Evolutionary conservation across 1,140 invertebrate species (phyloP).

Genomic region (Microvelia longipes): DNA sequence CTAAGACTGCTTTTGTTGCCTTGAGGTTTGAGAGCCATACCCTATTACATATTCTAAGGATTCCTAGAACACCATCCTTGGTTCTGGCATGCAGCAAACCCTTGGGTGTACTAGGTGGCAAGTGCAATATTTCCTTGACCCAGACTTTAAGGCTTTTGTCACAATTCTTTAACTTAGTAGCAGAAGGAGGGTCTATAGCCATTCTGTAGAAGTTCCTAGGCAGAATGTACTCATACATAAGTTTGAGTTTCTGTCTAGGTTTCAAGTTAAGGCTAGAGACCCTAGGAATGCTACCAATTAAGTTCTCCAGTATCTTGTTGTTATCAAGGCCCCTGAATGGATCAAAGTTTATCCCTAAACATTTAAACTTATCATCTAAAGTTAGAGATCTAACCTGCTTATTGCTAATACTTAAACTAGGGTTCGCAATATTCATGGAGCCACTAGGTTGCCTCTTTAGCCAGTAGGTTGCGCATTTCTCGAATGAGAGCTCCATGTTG

Average conservation of each 20-base stretch:
- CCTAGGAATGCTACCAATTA: neutral
- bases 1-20: neutral
- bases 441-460: neutral
- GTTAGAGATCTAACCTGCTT: neutral
- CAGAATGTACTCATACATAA: neutral
- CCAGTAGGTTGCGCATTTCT: neutral
- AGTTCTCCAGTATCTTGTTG: neutral
- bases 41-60: neutral
- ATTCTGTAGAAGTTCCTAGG: neutral
- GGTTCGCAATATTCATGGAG: neutral
- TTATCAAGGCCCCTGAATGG: neutral
- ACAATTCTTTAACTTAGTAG: neutral
- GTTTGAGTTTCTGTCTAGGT: neutral
- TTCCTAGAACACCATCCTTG: neutral
- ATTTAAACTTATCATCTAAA: neutral
- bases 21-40: neutral
- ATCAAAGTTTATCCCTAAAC: neutral
- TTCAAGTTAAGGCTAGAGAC: neutral
- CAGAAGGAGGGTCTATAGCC: neutral
- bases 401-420: neutral
- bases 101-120: neutral
- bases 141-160: neutral
- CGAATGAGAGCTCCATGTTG: neutral
- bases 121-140: neutral
- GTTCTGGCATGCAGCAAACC: neutral